phyloP scores from a whole-genome alignment of 2,113 vertebrate species.

The Hyperopisus bebe region DNA sequence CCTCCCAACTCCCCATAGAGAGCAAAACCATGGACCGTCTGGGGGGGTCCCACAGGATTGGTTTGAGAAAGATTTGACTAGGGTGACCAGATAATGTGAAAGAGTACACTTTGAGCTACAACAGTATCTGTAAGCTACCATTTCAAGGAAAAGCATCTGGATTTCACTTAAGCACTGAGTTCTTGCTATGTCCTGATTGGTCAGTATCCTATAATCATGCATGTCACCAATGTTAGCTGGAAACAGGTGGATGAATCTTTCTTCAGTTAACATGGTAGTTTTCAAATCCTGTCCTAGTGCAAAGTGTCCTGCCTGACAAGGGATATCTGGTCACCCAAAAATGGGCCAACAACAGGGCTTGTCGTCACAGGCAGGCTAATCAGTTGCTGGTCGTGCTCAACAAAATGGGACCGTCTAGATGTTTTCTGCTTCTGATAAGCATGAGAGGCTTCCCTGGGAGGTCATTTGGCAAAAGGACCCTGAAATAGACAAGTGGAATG shows the following conservation, averaged over 20 bases:
- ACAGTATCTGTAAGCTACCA: not conserved
- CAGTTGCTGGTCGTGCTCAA: not conserved
- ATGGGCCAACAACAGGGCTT: not conserved
- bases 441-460: not conserved
- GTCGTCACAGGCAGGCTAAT: not conserved
- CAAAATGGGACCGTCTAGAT: not conserved
- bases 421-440: not conserved
- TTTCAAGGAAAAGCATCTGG: not conserved
- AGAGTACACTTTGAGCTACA: not conserved
- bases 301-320: not conserved
- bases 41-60: not conserved
- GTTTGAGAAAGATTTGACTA: not conserved
- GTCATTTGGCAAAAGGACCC: not conserved
- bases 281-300: not conserved
- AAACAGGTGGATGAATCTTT: not conserved
- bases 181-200: not conserved
- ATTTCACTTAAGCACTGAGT: not conserved
- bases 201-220: not conserved
- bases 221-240: not conserved
- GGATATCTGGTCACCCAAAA: not conserved
- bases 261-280: not conserved
- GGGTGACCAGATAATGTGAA: not conserved
- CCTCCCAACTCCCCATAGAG: not conserved
- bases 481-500: not conserved
- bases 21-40: not conserved